Conservation (phyloP, 2,888 invertebrate genomes). For the Xestia rhomboidea region DNA sequence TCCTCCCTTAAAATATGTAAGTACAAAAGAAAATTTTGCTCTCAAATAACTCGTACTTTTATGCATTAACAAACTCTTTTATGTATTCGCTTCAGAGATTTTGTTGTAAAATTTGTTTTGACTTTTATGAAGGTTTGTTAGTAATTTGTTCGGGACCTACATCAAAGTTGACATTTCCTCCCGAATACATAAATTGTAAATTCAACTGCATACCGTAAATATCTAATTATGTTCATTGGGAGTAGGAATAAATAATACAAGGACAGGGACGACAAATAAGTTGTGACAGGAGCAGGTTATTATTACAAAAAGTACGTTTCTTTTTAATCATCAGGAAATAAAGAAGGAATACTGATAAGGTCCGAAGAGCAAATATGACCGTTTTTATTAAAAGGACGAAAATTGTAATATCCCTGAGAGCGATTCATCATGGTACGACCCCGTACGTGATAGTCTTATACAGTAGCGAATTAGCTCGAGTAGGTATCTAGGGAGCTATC, state of each 20-base stretch:
- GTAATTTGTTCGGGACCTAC: slow-evolving; percentile 52
- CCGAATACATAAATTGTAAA: slow-evolving; percentile 44
- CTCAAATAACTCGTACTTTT: slow-evolving; percentile 63
- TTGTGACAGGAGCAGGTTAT: slow-evolving; percentile 43
- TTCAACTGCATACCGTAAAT: slow-evolving; percentile 44
- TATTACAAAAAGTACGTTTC: slow-evolving; percentile 37
- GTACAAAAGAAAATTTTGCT: slow-evolving; percentile 58
- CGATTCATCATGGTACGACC: slow-evolving; percentile 77
- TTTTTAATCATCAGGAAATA: slow-evolving; percentile 58
- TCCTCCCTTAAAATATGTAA: slow-evolving; percentile 62
- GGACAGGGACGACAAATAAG: slow-evolving; percentile 15
- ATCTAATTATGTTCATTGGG: slow-evolving; percentile 39
- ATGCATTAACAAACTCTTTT: slow-evolving; percentile 65
- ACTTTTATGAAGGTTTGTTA: slow-evolving; percentile 59
- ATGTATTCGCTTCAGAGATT: slow-evolving; percentile 65
- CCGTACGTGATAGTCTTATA: slow-evolving; percentile 78
- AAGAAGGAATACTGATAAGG: slow-evolving; percentile 63
- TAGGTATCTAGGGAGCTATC: slow-evolving; percentile 76
- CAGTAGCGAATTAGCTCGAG: slow-evolving; percentile 76
- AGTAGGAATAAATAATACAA: slow-evolving; percentile 18
- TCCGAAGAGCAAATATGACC: slow-evolving; percentile 53
- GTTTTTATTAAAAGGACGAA: slow-evolving; percentile 67
- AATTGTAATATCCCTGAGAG: slow-evolving; percentile 67
- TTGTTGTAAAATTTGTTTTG: slow-evolving; percentile 63
- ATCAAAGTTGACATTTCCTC: slow-evolving; percentile 53